Evolutionary conservation across 2,797 vertebrate species (phyloP), one percentile per base, ranked within the genome.

Genomic region (Paguma larvata): DNA sequence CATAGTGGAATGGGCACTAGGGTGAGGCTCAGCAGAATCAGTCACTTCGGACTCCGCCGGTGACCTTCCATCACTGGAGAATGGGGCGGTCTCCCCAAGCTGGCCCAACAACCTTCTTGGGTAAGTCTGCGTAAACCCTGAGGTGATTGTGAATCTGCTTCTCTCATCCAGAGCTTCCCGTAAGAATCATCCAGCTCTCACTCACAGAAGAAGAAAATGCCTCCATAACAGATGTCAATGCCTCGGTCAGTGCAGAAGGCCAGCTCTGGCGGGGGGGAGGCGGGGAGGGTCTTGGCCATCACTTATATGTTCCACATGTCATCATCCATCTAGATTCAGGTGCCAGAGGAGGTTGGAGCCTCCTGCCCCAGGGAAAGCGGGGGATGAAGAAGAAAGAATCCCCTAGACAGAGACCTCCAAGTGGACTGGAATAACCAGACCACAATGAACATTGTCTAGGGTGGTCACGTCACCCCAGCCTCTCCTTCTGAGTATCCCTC

Each of bases 91-190:
- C 38, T 46, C 32, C 62, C 46, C 18, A 38, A 46, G 32, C 1
- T 3, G 78, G 65, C 59, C 86, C 23, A 41, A 2, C 0, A 0
- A 44, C 23, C 25, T 59, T 38, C 25, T 34, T 14, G 51, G 63
- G 5, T 72, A 56, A 93, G 21, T 70, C 59, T 85, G 67, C 41
- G 56, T 85, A 51, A 46, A 41, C 6, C 0, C 0, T 2, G 70
- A 65, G 12, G 6, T 70, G 56, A 83, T 27, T 51, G 63, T 44
- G 48, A 56, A 72, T 38, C 78, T 6, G 30, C 94, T 95, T 44
- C 2, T 72, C 85, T 16, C 1, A 0, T 21, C 79, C 96, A 99
- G 98, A 85, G 48, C 93, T 98, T 6, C 98, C 98, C 27, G 30
- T 12, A 70, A 98, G 98, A 90, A 92, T 73, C 1, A 34, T 98